phyloP scores from a whole-genome alignment of 2,113 vertebrate species.

The Sylvietta virens region DNA sequence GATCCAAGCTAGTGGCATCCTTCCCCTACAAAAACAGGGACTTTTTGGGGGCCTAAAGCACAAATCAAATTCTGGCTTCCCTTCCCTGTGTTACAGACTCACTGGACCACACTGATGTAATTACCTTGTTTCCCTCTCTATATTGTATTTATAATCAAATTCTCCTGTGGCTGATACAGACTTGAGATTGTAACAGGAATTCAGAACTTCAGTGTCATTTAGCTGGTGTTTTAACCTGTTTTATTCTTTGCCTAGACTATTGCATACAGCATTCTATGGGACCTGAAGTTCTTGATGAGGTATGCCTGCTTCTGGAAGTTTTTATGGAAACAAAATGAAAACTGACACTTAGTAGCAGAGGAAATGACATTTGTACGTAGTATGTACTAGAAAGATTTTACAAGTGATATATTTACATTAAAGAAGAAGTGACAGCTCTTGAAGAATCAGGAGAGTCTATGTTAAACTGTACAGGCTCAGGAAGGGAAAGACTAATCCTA shows the following conservation, averaged over 20 bases:
- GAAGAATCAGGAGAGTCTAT: background rate
- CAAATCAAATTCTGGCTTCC: background rate
- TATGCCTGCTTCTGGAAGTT: conserved; percentile 57
- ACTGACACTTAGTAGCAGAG: background rate
- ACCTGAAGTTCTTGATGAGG: conserved; percentile 98
- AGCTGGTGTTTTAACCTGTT: background rate
- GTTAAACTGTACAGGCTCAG: background rate
- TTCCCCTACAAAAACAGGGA: background rate
- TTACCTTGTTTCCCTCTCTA: background rate
- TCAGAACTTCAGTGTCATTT: background rate
- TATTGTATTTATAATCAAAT: background rate
- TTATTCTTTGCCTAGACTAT: conserved; percentile 80
- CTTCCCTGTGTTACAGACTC: background rate
- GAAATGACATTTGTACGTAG: background rate
- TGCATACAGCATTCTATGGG: conserved; percentile 98
- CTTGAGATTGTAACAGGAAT: background rate
- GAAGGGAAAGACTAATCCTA: background rate
- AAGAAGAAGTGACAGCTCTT: background rate
- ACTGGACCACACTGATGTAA: background rate
- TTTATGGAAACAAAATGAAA: background rate
- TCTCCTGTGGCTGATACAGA: background rate
- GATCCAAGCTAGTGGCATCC: background rate
- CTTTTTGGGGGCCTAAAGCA: background rate
- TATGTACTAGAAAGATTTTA: background rate
- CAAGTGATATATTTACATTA: background rate